phyloP scores from a whole-genome alignment of 2,888 invertebrate genomes.

The Chromoteleia sp. region DNA sequence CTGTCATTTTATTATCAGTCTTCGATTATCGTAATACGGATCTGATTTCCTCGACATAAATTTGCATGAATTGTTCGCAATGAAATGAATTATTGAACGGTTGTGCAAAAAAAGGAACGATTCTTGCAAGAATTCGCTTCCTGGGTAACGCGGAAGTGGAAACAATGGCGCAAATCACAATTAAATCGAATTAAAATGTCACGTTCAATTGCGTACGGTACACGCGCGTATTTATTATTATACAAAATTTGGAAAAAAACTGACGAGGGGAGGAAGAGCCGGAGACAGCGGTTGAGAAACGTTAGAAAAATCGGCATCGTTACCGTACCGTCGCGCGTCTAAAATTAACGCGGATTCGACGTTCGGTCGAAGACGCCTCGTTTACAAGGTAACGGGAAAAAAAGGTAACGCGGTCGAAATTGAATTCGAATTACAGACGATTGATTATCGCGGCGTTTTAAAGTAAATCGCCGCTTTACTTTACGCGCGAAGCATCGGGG shows the following conservation, averaged over 20 bases:
- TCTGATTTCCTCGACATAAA: constrained; percentile 37
- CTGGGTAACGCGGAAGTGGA: constrained; percentile 43
- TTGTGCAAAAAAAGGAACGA: constrained; percentile 28
- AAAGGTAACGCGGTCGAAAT: not conserved
- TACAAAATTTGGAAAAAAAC: constrained; percentile 21
- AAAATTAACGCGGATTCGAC: constrained; percentile 20
- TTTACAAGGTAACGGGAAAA: not conserved
- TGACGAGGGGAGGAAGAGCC: no score
- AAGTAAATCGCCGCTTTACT: no score
- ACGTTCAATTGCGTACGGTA: constrained; percentile 36
- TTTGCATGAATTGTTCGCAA: constrained; percentile 35
- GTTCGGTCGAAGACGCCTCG: not conserved
- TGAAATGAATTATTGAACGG: constrained; percentile 35
- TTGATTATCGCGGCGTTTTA: constrained; percentile 25
- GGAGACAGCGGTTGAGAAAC: not conserved
- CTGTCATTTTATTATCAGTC: constrained; percentile 32
- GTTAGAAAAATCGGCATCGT: not conserved
- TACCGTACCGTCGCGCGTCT: constrained; percentile 1
- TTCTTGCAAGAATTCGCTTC: constrained; percentile 36
- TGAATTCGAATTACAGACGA: constrained; percentile 13
- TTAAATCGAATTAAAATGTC: constrained; percentile 49
- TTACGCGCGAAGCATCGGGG: constrained; percentile 26
- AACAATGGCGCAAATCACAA: constrained; percentile 51
- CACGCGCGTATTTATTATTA: constrained; percentile 18
- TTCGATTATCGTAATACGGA: constrained; percentile 34